Evolutionary conservation across 2,888 invertebrate species (phyloP), one percentile per base, ranked within the genome.

Genomic region (Zele albiditarsus): DNA sequence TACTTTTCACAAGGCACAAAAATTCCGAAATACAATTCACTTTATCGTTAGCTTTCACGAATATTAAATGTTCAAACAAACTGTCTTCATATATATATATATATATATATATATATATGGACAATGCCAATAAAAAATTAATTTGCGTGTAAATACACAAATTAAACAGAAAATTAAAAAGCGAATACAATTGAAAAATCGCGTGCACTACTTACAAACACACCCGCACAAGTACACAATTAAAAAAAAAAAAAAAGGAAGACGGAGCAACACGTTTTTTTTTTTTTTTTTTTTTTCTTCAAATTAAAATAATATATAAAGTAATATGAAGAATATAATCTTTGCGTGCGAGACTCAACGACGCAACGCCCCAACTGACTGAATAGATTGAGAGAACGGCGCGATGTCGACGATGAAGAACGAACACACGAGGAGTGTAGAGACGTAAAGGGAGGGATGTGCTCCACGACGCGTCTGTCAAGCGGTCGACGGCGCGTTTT

Each of bases 401-500:
- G 62, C 57, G 66, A 71, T 58, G 71, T 71, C 75, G 63, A 69
- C 58, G 60, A 62, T 58, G 63, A 63, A 57, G 62, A 60, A 38
- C 38, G 53, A 63, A 70, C 42, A 62, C 58, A 71, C 66, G 65
- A 71, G 60, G 38, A 70, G 69, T 20, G 27, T 53, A 58, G 71
- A 71, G 46, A 75, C 66, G 67, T 71, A 16, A 71, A 58, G 49
- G 60, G 49, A 65, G 58, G 62, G 27, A 53, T 46, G n/a, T 23
- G 38, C 38, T 33, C 20, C 57, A 38, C 23, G 49, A 57, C 78
- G 80, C 80, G 78, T 76, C 80, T 82, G 81, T 82, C 81, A 81
- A 80, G 79, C 80, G 79, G 70, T 77, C 62, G 70, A 75, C 42
- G 42, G 27, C 46, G 46, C 67, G 78, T 80, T 82, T 85, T 84